Conservation (phyloP, 92 coral and sea anemone genomes). For the Pocillopora meandrina region DNA sequence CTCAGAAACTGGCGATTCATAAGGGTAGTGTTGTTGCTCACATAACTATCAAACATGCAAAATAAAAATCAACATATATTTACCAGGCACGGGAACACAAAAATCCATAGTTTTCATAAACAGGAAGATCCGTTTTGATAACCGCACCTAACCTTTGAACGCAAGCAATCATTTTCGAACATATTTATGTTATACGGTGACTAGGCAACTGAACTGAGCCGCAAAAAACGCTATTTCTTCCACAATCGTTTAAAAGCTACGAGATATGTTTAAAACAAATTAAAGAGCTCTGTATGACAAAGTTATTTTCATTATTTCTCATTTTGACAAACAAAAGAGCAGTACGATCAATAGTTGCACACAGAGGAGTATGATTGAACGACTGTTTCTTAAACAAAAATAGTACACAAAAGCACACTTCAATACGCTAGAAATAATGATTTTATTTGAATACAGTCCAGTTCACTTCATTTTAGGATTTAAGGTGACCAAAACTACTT, state of each 20-base stretch:
- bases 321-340: not conserved
- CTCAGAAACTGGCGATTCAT: not conserved
- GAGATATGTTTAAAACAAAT: not conserved
- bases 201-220: slow-evolving; percentile 32
- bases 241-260: not conserved
- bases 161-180: slow-evolving; percentile 15
- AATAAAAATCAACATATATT: not conserved
- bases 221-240: slow-evolving; percentile 18
- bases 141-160: not conserved
- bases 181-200: slow-evolving; percentile 36
- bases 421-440: not conserved
- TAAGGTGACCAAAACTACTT: not conserved
- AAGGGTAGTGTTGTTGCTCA: not conserved
- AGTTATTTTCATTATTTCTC: not conserved
- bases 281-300: not conserved
- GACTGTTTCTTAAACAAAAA: not conserved
- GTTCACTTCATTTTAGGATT: not conserved
- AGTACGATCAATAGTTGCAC: not conserved
- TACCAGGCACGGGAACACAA: slow-evolving; percentile 16
- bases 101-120: slow-evolving; percentile 24
- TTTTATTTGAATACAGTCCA: not conserved
- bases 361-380: not conserved
- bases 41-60: not conserved
- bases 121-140: not conserved
- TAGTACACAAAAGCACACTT: not conserved